Evolutionary conservation across 1,140 invertebrate species (phyloP), one percentile per base, ranked within the genome.

Genomic region (Parasteatoda tepidariorum): DNA sequence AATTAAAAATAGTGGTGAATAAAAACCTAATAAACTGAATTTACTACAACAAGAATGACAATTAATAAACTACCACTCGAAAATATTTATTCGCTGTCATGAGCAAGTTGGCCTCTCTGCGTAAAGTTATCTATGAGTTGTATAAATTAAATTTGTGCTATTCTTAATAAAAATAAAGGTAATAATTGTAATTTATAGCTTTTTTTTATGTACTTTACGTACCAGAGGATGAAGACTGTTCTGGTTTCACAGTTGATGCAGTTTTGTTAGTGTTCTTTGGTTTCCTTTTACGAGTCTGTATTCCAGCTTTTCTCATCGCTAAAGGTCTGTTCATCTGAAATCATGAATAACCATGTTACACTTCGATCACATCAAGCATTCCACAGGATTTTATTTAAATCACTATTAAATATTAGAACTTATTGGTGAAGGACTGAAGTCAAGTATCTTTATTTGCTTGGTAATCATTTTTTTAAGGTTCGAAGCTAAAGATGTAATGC

Each of bases 261-360:
- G 11, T 55, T 66, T 84, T 83, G 28, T 75, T 84, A 24, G 70
- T 24, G 30, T 59, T 81, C 73, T 85, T 85, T 54, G 85, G 85
- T 84, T 90, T 90, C 66, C 90, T 82, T 86, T 90, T 90, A 59
- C 90, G 85, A 6, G 90, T 90, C 84, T 90, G 90, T 81, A 90
- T 90, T 15, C 89, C 89, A 68, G 90, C 90, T 86, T 90, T 90
- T 84, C 90, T 90, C 90, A 90, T 90, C n/a, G 90, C 89, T 68
- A 90, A 86, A 33, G 90, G 90, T 48, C 90, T 87, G 85, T 89
- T 89, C 24, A 90, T 89, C 90, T 90, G 86, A 22, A 34, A 85
- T 81, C 18, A 64, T 24, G 55, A 28, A 24, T 11, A 31, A 38
- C 26, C 28, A 64, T 22, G 2, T 24, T 6, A 24, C 26, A 3